These are phyloP conservation scores for Drosophila pallidifrons DNA, from an alignment of 1,140 invertebrate genomes.

Conservation along the genomic window DNA sequence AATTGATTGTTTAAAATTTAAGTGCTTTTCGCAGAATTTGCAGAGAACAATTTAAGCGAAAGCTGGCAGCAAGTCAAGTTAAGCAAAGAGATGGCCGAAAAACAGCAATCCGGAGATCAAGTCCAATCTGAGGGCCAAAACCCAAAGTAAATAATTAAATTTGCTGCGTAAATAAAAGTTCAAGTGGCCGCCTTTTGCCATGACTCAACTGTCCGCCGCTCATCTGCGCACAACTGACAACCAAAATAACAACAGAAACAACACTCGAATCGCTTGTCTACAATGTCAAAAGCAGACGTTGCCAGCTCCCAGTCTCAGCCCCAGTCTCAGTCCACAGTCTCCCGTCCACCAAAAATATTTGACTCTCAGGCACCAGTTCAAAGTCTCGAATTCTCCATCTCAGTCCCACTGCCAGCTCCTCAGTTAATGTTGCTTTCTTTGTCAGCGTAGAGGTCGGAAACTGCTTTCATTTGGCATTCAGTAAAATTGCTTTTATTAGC, in stretches of 20 bases:
- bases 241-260: conserved; percentile 53
- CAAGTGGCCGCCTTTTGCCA: conserved; percentile 42
- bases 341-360: neutral
- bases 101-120: conserved; percentile 36
- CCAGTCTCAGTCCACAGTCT: neutral
- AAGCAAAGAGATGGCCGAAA: neutral
- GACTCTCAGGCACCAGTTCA: neutral
- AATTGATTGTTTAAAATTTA: conserved; percentile 10
- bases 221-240: conserved; percentile 35
- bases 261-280: conserved; percentile 69
- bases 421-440: conserved; percentile 27
- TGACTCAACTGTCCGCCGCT: conserved; percentile 42
- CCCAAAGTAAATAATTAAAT: conserved; percentile 77
- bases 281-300: conserved; percentile 70
- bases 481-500: conserved; percentile 81
- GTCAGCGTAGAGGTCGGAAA: conserved; percentile 1
- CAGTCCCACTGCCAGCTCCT: conserved; percentile 17
- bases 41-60: neutral
- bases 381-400: neutral
- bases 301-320: neutral
- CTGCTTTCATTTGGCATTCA: conserved; percentile 75
- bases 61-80: conserved; percentile 12
- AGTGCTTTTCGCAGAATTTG: neutral
- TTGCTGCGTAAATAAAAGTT: conserved; percentile 79
- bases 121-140: conserved; percentile 32